Base-by-base conservation (phyloP, 2,113 vertebrate species). In the Hypocryptadius cinnamomeus region DNA sequence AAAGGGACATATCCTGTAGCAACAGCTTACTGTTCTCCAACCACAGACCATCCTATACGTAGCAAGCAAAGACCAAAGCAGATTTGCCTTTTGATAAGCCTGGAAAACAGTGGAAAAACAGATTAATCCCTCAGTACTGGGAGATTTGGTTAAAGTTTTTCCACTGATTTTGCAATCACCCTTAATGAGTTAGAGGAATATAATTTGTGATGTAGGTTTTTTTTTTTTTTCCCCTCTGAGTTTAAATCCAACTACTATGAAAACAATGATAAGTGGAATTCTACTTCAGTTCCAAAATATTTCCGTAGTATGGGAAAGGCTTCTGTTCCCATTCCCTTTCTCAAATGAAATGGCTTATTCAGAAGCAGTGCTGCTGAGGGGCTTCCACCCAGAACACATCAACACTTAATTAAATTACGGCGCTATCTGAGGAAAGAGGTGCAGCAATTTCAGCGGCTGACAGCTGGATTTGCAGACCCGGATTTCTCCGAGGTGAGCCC, bases 191-290 rank as follows among this genome's bases (percentile, higher is more conserved):
- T 92, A 39, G 20, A 54, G 21, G 44, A 86, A 80, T 73, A 22
- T 31, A 69, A 92, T 83, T 80, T 61, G 30, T 68, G 63, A 85
- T 79, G 50, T 74, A 4, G 19, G 6, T 1, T 7, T 9, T 19
- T 88, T 88, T 90, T 90, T 61, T 83, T 9, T 4, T 1, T n/a
- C n/a, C 9, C 3, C 20, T 70, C 65, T 68, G 35, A 64, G 15
- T 87, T 79, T 82, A 83, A 92, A 82, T 87, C 50, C 72, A 91
- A 11, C 79, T 92, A 7, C 60, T 74, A 78, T 57, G 87, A 91
- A 87, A 95, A 83, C 60, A 94, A 59, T 54, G 81, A 11, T 74
- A 86, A 91, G n/a, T 68, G 81, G 85, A 94, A 91, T 64, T 54
- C 33, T 59, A 51, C 90, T 56, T 69, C 17, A 17, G 20, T 83